Base-by-base conservation (phyloP, 1,140 invertebrate species). In the Holcopasites calliopsidis region DNA sequence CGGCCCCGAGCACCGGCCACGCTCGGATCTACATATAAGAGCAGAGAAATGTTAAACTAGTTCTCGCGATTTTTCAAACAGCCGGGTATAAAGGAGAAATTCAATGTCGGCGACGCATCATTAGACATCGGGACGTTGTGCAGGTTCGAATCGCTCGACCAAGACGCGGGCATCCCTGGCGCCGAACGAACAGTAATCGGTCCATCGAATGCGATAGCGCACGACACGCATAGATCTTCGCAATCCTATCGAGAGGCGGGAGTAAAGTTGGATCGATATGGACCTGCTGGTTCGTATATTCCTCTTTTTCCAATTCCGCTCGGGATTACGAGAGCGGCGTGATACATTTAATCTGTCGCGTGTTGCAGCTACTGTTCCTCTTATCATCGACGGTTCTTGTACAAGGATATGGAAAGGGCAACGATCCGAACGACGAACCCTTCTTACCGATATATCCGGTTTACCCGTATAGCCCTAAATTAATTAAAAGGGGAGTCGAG, bases 1-100 rank as follows among this genome's bases (percentile, higher is more conserved):
- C 86, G 52, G 58, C 69, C 68, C 6, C 2, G 70, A 79, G 42
- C 38, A 64, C 76, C 64, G 62, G 28, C 50, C 76, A 55, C 69
- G 60, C 66, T 71, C 33, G 58, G 71, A 40, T 75, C 73, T 71
- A 72, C 80, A 79, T 86, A 86, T 85, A 86, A 86, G 80, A 74
- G 18, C 69, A 79, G 85, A 85, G 87, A 89, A 90, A 90, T 86
- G 88, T 88, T 85, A 90, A 91, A 92, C 91, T 90, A 91, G 90
- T 92, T 92, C 87, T 76, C 76, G 77, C 71, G 65, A 91, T 91
- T 90, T 90, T 91, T 90, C 89, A 84, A 54, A 54, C 64, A 60
- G 47, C 61, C 50, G 61, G 86, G 85, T 91, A 92, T 92, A 92
- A 92, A 91, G 88, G 89, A 90, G 90, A 91, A 89, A 91, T 91